Percentiles rank a stretch among this genome's conserved stretches.
Conservation (phyloP, 2,888 invertebrate species). For the Baronia brevicornis region DNA sequence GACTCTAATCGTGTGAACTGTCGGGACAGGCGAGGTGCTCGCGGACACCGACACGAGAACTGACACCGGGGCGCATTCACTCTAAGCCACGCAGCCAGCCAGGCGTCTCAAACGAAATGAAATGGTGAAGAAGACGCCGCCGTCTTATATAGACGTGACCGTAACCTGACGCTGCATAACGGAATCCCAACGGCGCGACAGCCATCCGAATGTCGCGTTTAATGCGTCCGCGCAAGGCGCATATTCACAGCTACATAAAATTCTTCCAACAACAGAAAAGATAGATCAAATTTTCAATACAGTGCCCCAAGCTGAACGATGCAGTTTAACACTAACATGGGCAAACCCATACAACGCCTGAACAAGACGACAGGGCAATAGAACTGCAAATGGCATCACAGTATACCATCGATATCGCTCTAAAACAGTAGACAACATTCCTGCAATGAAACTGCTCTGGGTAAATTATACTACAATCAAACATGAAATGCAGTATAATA, state of each 20-base stretch:
- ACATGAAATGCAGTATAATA: too few species aligned
- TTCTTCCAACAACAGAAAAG: constrained; percentile 55
- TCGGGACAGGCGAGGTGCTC: constrained; percentile 34
- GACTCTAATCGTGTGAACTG: constrained; percentile 41
- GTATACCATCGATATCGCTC: constrained; percentile 19
- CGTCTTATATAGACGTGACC: constrained; percentile 73
- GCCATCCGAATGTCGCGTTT: constrained; percentile 44
- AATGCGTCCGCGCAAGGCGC: constrained; percentile 36
- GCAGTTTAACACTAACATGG: constrained; percentile 58
- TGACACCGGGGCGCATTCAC: constrained; percentile 27
- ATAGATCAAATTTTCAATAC: constrained; percentile 72
- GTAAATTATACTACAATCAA: constrained; percentile 10
- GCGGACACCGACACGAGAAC: constrained; percentile 39
- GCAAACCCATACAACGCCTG: constrained; percentile 37
- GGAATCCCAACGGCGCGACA: constrained; percentile 47
- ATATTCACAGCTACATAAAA: constrained; percentile 31
- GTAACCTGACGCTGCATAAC: constrained; percentile 76
- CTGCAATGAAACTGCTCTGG: constrained; percentile 4
- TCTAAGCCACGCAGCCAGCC: constrained; percentile 50
- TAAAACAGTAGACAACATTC: constrained; percentile 13
- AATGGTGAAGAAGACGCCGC: constrained; percentile 72
- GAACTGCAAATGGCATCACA: constrained; percentile 46
- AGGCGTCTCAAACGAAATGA: constrained; percentile 71
- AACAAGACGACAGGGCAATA: constrained; percentile 51
- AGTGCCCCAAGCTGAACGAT: constrained; percentile 62